phyloP scores from a whole-genome alignment of 2,888 invertebrate genomes.

The Kuschelorhynchus macadamiae region DNA sequence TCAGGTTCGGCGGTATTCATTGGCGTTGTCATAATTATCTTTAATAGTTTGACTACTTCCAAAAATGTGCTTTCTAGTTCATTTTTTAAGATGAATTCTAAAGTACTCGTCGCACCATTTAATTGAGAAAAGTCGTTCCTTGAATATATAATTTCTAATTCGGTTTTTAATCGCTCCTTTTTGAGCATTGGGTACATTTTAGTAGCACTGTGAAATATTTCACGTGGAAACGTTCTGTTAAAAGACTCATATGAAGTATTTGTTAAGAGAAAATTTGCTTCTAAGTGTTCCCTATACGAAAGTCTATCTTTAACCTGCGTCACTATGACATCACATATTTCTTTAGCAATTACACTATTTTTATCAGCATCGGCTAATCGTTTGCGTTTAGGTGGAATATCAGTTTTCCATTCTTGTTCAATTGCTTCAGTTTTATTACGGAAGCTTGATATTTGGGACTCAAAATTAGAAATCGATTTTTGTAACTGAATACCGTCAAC shows the following conservation, averaged over 20 bases:
- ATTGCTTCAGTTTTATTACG: neutral
- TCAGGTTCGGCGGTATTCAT: constrained; percentile 11
- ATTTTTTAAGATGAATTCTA: constrained; percentile 2
- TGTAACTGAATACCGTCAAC: constrained; percentile 8
- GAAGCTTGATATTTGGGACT: too few species aligned
- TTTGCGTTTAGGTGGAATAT: neutral
- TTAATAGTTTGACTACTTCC: constrained; percentile 13
- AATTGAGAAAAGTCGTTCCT: constrained; percentile 5
- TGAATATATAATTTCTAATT: constrained; percentile 17
- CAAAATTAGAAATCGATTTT: neutral
- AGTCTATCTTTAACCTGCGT: constrained; percentile 23
- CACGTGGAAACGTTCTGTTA: neutral
- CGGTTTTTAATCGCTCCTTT: constrained; percentile 9
- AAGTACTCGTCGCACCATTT: neutral
- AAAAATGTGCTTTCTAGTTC: constrained; percentile 3
- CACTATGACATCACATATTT: constrained; percentile 23
- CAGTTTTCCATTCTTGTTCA: too few species aligned
- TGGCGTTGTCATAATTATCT: constrained; percentile 17
- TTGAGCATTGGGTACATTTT: constrained; percentile 13
- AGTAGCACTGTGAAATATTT: constrained; percentile 5
- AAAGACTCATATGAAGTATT: neutral
- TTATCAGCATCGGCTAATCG: neutral
- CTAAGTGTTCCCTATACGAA: constrained; percentile 27
- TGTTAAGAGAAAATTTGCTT: constrained; percentile 21
- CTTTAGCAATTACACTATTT: too few species aligned